Evolutionary conservation across 92 coral and sea anemone species (phyloP), one percentile per base, ranked within the genome.

Genomic region (Heliopora coerulea): DNA sequence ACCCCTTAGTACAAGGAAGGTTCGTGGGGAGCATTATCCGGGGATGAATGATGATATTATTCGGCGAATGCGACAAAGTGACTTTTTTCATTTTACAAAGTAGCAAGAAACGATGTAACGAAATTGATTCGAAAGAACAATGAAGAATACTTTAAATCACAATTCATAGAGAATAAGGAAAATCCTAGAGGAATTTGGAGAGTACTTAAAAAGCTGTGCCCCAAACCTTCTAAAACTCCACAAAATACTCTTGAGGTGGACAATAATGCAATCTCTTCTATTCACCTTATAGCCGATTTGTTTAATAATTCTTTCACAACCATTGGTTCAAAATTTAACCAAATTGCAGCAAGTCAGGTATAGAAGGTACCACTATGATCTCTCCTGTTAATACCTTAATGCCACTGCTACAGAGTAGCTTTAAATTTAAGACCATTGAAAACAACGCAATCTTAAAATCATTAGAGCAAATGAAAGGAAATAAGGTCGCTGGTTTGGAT

Each of bases 291-390:
- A 52, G 86, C 82, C 25, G 54, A 82, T 64, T 61, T 65, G 42
- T 82, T 75, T 37, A 75, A 82, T 40, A 64, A 49, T n/a, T 82
- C 54, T 26, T 83, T 83, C 70, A 78, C 77, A 6, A 77, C 87
- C 37, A 76, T 83, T 27, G 79, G 79, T 11, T 65, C 86, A 49
- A 76, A 76, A 77, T 50, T 67, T 62, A 68, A 57, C 68, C 54
- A 68, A 61, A 6, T 21, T 1, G 57, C 15, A 19, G 12, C 59
- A 5, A 70, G 21, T 59, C n/a, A n/a, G n/a, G n/a, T n/a, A n/a
- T n/a, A n/a, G n/a, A n/a, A n/a, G n/a, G n/a, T n/a, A n/a, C n/a
- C n/a, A n/a, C n/a, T n/a, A n/a, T n/a, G n/a, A 49, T 62, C 25
- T 46, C 40, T 0, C 29, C 20, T 50, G 11, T n/a, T 52, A 28